Conservation (phyloP, 2,888 invertebrate species). For the Helleia helle region DNA sequence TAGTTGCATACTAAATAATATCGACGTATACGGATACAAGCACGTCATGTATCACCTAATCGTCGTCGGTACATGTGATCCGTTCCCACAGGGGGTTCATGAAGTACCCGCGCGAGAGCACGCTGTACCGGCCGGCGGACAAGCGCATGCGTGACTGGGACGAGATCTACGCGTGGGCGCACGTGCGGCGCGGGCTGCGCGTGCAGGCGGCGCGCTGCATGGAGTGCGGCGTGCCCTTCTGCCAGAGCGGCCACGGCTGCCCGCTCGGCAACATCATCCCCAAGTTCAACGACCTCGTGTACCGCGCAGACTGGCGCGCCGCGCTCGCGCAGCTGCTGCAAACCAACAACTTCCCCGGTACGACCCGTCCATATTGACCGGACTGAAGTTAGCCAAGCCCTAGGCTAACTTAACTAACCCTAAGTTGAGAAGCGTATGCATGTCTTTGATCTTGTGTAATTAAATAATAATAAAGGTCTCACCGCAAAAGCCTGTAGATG, state of each 20-base stretch:
- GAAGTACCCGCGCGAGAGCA: conserved; percentile 93
- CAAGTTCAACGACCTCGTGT: conserved; percentile 99
- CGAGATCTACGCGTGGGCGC: conserved; percentile 92
- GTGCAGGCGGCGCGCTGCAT: conserved; percentile 96
- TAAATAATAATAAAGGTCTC: too few species aligned
- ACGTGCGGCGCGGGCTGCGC: conserved; percentile 90
- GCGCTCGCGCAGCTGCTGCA: conserved; percentile 94
- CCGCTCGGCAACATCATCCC: conserved; percentile 99
- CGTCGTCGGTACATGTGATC: too few species aligned
- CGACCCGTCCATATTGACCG: too few species aligned
- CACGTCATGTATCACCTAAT: too few species aligned
- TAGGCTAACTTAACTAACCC: too few species aligned
- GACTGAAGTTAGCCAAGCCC: too few species aligned
- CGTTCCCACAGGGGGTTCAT: conserved; percentile 86
- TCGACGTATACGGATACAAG: too few species aligned
- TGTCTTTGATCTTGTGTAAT: too few species aligned
- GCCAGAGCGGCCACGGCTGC: conserved; percentile 87
- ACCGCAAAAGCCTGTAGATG: too few species aligned
- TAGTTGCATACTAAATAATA: too few species aligned
- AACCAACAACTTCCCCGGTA: conserved; percentile 98
- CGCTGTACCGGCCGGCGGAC: conserved; percentile 88
- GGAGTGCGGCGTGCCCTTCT: conserved; percentile 99
- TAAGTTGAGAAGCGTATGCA: too few species aligned
- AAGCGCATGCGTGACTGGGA: conserved; percentile 95
- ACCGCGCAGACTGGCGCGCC: conserved; percentile 93